These are phyloP conservation scores for Podiceps cristatus DNA, from an alignment of 2,113 vertebrate species.

Conservation along the genomic window DNA sequence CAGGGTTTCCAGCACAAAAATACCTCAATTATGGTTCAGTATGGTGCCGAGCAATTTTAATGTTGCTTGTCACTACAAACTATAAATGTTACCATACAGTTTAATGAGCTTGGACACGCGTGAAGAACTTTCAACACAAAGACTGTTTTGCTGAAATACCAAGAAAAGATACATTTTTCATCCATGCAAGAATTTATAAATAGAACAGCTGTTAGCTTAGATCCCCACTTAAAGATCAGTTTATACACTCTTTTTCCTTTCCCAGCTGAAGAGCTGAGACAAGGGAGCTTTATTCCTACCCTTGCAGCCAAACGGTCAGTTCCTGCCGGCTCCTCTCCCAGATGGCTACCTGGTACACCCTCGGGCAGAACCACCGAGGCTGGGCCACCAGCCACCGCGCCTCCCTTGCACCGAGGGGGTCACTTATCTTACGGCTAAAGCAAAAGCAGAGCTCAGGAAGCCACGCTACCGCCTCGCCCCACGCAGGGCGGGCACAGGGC, in stretches of 20 bases:
- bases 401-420: neutral
- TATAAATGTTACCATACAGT: slow-evolving; percentile 18
- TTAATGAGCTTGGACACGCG: slow-evolving; percentile 34
- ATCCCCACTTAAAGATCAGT: neutral
- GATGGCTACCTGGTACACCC: neutral
- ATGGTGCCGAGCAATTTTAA: neutral
- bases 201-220: slow-evolving; percentile 34
- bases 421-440: neutral
- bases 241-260: slow-evolving; percentile 22
- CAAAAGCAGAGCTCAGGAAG: neutral
- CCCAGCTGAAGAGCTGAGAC: slow-evolving; percentile 1
- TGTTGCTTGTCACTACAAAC: neutral
- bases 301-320: neutral
- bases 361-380: neutral
- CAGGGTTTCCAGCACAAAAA: slow-evolving; percentile 16
- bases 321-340: neutral
- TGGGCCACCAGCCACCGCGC: neutral
- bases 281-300: slow-evolving; percentile 3
- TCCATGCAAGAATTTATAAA: slow-evolving; percentile 44
- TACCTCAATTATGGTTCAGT: neutral
- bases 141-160: slow-evolving; percentile 35
- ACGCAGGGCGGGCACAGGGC: neutral
- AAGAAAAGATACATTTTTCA: slow-evolving; percentile 2
- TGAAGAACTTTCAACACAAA: neutral
- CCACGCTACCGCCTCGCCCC: rapidly evolving